Conservation (phyloP, 37 sponge, comb jelly and placozoan species). For the Oopsacas minuta region DNA sequence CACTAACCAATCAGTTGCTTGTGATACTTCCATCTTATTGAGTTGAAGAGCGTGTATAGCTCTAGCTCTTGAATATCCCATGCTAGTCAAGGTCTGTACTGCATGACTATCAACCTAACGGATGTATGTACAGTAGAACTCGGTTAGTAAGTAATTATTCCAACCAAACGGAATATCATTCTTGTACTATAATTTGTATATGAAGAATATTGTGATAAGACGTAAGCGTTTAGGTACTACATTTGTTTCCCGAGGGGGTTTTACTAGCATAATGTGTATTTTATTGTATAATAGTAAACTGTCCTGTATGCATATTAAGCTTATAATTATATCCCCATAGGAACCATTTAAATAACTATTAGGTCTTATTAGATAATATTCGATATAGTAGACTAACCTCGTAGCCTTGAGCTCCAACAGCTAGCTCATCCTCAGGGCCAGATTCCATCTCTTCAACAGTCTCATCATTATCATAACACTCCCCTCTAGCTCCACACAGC, state of each 20-base stretch:
- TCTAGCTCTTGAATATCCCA: neutral
- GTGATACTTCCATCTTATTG: slow-evolving; percentile 4
- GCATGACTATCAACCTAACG: neutral
- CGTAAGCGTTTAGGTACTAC: no score
- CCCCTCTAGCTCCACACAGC: neutral
- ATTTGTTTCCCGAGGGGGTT: no score
- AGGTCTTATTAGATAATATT: neutral
- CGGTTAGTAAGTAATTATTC: no score
- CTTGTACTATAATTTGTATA: no score
- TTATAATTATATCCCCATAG: no score
- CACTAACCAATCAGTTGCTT: neutral
- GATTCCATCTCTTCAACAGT: neutral
- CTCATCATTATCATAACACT: neutral
- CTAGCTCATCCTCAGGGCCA: neutral
- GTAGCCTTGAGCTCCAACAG: neutral
- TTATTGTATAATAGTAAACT: no score
- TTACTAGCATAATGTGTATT: no score
- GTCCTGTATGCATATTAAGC: no score
- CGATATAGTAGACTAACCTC: neutral
- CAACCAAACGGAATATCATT: no score
- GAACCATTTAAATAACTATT: neutral
- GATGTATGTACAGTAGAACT: no score
- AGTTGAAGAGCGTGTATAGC: neutral
- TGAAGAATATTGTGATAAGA: no score
- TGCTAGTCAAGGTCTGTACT: neutral